A percentile compares a stretch with the other conserved stretches of the same genome.
These are phyloP conservation scores for Paedocypris micromegethes DNA, from an alignment of 2,797 vertebrate genomes.

Conservation along the genomic window DNA sequence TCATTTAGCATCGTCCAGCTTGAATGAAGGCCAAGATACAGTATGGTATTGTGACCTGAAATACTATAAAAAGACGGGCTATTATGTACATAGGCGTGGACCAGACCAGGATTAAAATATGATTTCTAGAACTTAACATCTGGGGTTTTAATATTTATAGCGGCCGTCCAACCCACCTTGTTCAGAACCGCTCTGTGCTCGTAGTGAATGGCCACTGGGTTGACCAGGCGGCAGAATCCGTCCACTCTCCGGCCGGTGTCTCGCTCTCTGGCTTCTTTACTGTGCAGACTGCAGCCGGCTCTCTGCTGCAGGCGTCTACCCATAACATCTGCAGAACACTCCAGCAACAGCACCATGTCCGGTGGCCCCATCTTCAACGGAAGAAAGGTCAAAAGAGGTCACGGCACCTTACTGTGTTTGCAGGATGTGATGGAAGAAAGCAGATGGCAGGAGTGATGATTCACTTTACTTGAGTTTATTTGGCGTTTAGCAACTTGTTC, in stretches of 20 bases:
- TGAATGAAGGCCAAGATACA: too few species aligned
- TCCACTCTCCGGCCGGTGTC: conserved; percentile 61
- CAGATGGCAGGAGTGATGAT: not conserved
- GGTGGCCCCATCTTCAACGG: conserved; percentile 77
- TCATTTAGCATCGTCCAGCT: too few species aligned
- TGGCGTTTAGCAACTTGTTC: too few species aligned
- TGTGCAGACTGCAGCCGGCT: conserved; percentile 47
- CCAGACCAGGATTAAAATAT: too few species aligned
- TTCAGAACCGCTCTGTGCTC: conserved; percentile 71
- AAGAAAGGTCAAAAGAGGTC: not conserved
- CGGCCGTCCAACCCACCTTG: conserved; percentile 64
- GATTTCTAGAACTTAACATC: not conserved
- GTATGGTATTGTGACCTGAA: too few species aligned
- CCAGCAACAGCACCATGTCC: conserved; percentile 78
- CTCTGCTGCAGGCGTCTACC: conserved; percentile 67
- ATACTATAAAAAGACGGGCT: too few species aligned
- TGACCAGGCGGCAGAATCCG: conserved; percentile 66
- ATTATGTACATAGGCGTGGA: too few species aligned
- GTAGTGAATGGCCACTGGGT: conserved; percentile 72
- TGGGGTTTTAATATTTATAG: not conserved
- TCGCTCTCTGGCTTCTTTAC: conserved; percentile 41
- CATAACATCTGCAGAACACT: conserved; percentile 80
- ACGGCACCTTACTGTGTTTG: not conserved
- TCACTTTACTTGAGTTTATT: too few species aligned
- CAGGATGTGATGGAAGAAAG: not conserved